Conservation (phyloP, 1,140 invertebrate genomes). For the Drosophila littoralis region DNA sequence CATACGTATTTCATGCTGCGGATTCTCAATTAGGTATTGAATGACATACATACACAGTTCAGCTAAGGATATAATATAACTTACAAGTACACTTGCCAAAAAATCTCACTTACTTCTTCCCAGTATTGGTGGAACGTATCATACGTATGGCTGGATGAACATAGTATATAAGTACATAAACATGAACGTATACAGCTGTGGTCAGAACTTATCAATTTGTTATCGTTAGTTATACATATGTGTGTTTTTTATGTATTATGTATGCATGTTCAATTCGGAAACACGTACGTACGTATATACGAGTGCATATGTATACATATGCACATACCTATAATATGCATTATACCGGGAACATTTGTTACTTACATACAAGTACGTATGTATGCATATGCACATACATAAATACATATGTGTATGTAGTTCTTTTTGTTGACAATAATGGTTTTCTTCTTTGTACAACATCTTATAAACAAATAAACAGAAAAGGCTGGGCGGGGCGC, state of each 20-base stretch:
- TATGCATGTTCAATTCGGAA: neutral
- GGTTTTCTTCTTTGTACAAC: constrained; percentile 24
- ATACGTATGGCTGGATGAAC: constrained; percentile 38
- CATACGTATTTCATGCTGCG: constrained; percentile 47
- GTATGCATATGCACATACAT: constrained; percentile 10
- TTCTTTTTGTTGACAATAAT: neutral
- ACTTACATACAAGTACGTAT: constrained; percentile 5
- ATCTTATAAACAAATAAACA: constrained; percentile 49
- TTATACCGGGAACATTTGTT: neutral
- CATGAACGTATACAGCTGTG: constrained; percentile 8
- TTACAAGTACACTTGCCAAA: constrained; percentile 48
- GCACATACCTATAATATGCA: neutral
- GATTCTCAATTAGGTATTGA: constrained; percentile 41
- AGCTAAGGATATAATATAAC: constrained; percentile 44
- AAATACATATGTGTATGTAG: constrained; percentile 2
- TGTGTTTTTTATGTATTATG: neutral
- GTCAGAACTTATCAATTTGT: constrained; percentile 31
- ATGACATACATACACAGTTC: constrained; percentile 31
- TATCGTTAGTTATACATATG: constrained; percentile 28
- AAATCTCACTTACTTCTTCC: constrained; percentile 12
- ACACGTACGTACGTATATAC: neutral
- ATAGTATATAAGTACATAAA: constrained; percentile 20
- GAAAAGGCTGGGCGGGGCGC: neutral
- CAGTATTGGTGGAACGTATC: constrained; percentile 15
- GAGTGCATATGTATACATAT: constrained; percentile 16